Evolutionary conservation across 2,113 vertebrate species (phyloP).

Genomic region (Cryptomyrus ogoouensis): DNA sequence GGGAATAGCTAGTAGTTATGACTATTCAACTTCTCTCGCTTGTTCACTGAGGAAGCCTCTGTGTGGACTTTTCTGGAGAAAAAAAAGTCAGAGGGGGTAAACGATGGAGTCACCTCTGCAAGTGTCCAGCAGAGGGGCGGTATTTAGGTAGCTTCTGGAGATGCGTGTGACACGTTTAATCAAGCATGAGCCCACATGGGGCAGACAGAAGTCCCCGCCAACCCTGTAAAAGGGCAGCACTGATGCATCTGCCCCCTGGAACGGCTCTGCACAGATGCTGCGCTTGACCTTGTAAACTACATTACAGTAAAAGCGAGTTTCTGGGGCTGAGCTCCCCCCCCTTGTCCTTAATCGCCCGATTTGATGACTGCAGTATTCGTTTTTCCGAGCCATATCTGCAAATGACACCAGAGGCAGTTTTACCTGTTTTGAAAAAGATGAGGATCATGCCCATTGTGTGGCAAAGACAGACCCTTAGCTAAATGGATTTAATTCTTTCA

Average conservation of each 20-base stretch:
- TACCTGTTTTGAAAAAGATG: not conserved
- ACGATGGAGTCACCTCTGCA: not conserved
- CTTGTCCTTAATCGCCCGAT: not conserved
- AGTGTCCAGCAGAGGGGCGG: not conserved
- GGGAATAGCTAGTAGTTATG: not conserved
- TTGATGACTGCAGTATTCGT: not conserved
- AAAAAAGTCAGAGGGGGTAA: not conserved
- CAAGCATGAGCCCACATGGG: not conserved
- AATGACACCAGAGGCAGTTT: not conserved
- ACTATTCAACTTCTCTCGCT: not conserved
- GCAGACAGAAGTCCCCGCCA: not conserved
- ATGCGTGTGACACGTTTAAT: not conserved
- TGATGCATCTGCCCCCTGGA: not conserved
- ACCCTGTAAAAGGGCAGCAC: not conserved
- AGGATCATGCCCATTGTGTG: not conserved
- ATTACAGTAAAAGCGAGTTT: not conserved
- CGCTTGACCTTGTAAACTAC: constrained; percentile 6
- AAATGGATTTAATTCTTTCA: not conserved
- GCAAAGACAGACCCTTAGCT: not conserved
- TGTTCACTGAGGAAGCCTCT: not conserved
- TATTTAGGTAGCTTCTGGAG: not conserved
- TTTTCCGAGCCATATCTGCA: not conserved
- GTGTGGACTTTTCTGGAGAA: not conserved
- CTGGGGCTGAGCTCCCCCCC: not conserved
- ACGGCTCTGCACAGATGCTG: not conserved